Percentiles rank a stretch among this genome's conserved stretches.
Conservation (phyloP, 1,140 invertebrate species). For the Augochlora pura region DNA sequence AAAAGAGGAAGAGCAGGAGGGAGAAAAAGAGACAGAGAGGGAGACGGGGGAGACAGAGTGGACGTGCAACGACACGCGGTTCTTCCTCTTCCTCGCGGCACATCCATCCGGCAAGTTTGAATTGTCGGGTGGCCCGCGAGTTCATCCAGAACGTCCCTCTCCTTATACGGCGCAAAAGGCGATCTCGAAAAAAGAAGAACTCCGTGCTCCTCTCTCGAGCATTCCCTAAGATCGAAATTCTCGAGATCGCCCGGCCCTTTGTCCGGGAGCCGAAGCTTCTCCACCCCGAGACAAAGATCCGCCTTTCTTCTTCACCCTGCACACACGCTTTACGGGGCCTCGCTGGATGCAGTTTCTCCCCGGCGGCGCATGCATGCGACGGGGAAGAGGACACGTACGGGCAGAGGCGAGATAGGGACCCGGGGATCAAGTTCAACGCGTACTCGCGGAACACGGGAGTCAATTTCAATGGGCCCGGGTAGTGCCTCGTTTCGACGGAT, state of each 20-base stretch:
- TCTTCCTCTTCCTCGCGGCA: too few relatives aligned
- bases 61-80: not conserved
- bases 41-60: not conserved
- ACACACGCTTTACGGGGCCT: not conserved
- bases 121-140: not conserved
- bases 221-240: conserved; percentile 44
- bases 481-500: too few relatives aligned
- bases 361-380: too few relatives aligned
- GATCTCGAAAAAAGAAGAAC: conserved; percentile 20
- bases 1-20: too few relatives aligned
- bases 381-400: too few relatives aligned
- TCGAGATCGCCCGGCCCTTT: conserved; percentile 35
- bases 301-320: not conserved
- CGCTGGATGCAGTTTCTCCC: too few relatives aligned
- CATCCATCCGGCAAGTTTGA: not conserved
- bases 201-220: conserved; percentile 25
- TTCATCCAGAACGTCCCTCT: conserved; percentile 2
- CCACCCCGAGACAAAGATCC: conserved; percentile 35
- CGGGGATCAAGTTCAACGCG: too few relatives aligned
- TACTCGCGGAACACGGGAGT: too few relatives aligned
- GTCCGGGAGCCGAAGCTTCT: conserved; percentile 32
- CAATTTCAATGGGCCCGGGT: too few relatives aligned
- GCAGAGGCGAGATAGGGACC: too few relatives aligned
- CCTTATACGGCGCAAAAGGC: conserved; percentile 9
- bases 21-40: too few relatives aligned